Evolutionary conservation across 2,888 invertebrate species (phyloP), one percentile per base, ranked within the genome.

Genomic region (Lissonota sp.): DNA sequence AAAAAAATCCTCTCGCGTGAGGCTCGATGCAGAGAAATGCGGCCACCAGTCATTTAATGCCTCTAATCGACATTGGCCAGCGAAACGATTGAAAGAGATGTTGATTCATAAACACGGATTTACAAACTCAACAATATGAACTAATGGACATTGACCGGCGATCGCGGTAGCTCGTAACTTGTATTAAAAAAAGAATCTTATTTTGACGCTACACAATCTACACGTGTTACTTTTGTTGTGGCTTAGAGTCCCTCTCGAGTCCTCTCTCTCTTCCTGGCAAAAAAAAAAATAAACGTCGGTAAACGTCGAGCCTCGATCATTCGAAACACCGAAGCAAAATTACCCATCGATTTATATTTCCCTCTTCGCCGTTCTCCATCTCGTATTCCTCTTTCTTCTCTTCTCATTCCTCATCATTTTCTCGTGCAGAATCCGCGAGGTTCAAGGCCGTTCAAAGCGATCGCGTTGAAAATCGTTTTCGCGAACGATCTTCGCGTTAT

Each of bases 111-210:
- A 26, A 55, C 26, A 8, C 10, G 37, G 74, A 75, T 72, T 82
- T 76, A 67, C 63, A 83, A 84, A 78, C 44, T 60, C 58, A 81
- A 80, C 83, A 79, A 74, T 66, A 79, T 82, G 80, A 83, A 80
- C 80, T 67, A 70, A 72, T 72, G 75, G 60, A 71, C 44, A 39
- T 39, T 14, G 49, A 74, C 51, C 53, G 46, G 37, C 10, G 40
- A 14, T 62, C 12, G 67, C 10, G 63, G 40, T 46, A 16, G 39
- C 49, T 53, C 14, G 37, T 57, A 8, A 62, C 44, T 26, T 42
- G 44, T 63, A 40, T 76, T n/a, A 49, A 58, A 69, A 69, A 69
- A 70, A 46, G 14, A 55, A 57, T 26, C 26, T 26, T 26, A 26
- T 42, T 16, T 57, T 53, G 44, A 42, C 49, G 16, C n/a, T 39